Evolutionary conservation across 2,888 invertebrate genomes (phyloP), one percentile per base, ranked within the genome.

Genomic region (Encarsia formosa): DNA sequence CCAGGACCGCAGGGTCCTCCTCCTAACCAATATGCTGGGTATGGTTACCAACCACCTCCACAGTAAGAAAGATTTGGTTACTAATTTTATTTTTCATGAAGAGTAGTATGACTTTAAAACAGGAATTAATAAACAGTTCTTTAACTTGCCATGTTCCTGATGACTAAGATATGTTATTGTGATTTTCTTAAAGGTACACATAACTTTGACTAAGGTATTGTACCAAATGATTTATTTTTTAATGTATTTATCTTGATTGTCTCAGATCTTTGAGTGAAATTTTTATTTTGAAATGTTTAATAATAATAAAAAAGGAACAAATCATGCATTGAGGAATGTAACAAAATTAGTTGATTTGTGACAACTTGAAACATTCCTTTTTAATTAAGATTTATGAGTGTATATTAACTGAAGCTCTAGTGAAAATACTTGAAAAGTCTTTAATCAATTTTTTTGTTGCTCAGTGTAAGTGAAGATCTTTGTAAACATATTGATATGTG

Each of bases 41-140:
- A 88, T 69, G 84, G 87, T 44, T 88, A 88, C 68, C 88, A 89
- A 65, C 89, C 89, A 56, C 87, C 88, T 43, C 80, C 84, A 24
- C 85, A 86, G 70, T 85, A 82, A 65, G 26, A 35, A 32, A 60
- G 55, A 23, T 35, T 34, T 34, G 9, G 15, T n/a, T 15, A n/a
- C 34, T 34, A 15, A n/a, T 9, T n/a, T 34, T 9, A 34, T 34
- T 5, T 34, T 34, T 11, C 13, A 8, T 29, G 29, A 29, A 29
- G 29, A 9, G 29, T 29, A 9, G 29, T 9, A 11, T 26, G 6
- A 6, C 26, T 26, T 26, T 11, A 26, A 26, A 26, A 26, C 6
- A 26, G 11, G 6, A 8, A 26, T 37, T 20, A 23, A 40, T 24
- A 18, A 22, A 42, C 39, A 32, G 18, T 16, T 20, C 38, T 45